Base-by-base conservation (phyloP, 2,888 invertebrate species). In the Matsumyia berberina region DNA sequence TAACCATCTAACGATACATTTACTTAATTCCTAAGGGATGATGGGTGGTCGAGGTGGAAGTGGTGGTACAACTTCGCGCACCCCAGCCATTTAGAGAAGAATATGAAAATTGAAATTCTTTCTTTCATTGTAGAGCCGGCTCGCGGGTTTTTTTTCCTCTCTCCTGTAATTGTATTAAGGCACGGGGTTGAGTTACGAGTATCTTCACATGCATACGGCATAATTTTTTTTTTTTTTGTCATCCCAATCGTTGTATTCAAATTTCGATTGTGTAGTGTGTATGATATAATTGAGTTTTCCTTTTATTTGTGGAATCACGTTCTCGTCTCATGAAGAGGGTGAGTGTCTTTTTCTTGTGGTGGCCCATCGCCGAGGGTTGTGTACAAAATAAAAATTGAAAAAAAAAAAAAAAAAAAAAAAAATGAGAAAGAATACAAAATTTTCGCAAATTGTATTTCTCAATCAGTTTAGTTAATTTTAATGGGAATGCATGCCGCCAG, bases 381-480 rank as follows among this genome's bases (percentile, higher is more conserved):
- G 49, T 37, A 33, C 5, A 17, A 33, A 51, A 74, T 24, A 24
- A 24, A 24, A 24, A 24, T 24, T 1, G n/a, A n/a, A n/a, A n/a
- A n/a, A 46, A 55, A 24, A 44, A 29, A 15, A 39, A 44, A 35
- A 44, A 35, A n/a, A 24, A 24, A 6, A 15, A 24, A 66, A 76
- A 57, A 49, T 64, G 49, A 39, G n/a, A n/a, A 24, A 53, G 44
- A 77, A 64, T 3, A 24, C 24, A 37, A 55, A 70, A 53, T 72
- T 69, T 67, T 80, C 46, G 76, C 62, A 76, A 81, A 81, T 81
- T 64, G 62, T 81, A 39, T 81, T 69, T 69, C 49, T 42, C 80
- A 81, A 81, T 76, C 67, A 69, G 81, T 76, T 69, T 70, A 64
- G 76, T 81, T 69, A 55, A 46, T 70, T 81, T 81, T 81, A 76